Evolutionary conservation across 1,140 invertebrate genomes (phyloP), one percentile per base, ranked within the genome.

Genomic region (Calosoma granatense): DNA sequence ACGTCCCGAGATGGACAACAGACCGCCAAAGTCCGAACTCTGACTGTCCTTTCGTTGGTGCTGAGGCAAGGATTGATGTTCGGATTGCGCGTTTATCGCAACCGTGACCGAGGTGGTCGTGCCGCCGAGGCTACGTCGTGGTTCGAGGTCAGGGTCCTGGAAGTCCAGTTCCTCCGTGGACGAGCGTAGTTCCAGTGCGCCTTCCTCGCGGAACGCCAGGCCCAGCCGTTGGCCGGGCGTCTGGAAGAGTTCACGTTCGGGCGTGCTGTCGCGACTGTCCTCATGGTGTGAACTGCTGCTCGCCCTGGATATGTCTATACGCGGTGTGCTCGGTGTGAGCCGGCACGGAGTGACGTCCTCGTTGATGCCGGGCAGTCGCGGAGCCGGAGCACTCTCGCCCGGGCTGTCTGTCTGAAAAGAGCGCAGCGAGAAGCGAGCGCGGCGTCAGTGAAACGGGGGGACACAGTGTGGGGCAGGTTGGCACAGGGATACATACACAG

Each of bases 141-240:
- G 20, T 14, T 22, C 74, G 61, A 4, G 30, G 53, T 80, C 72
- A 0, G 81, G 77, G 71, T 89, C 86, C 64, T 88, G 81, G 60
- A 88, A 83, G 58, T 88, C 87, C 52, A 91, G 73, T 72, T 92
- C 90, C 70, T 91, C 90, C 2, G 89, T 92, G 17, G 88, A 91
- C 15, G 87, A 90, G 58, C 87, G 79, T 47, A 92, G 69, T 65
- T 92, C 89, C 30, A 86, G 78, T 2, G 85, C 82, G 63, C 88
- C 89, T 69, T 90, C 88, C 71, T 86, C 81, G 70, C 85, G 78
- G 73, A 89, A 81, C 63, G 85, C 77, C 67, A 81, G 62, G 60
- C 77, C 72, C 55, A 76, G 67, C 62, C 67, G 26, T 9, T 9
- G 9, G 41, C 41, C 9, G 3, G 6, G 6, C 63, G 62, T 62